These are phyloP conservation scores for Eristalinus sepulchralis DNA, from an alignment of 2,888 invertebrate genomes.

Conservation along the genomic window DNA sequence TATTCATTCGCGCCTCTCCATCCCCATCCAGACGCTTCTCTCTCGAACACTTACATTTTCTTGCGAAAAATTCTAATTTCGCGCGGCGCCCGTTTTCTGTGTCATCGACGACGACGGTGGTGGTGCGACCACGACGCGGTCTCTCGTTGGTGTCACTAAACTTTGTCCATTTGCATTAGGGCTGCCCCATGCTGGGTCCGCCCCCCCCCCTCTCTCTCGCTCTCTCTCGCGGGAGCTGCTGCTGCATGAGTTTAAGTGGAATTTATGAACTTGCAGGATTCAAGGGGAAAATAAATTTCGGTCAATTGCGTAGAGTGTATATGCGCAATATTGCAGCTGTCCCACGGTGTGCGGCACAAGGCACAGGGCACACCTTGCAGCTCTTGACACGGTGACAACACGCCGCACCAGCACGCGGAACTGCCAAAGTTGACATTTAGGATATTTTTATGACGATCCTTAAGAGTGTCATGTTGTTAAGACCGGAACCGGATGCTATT, in stretches of 20 bases:
- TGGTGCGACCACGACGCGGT: not conserved
- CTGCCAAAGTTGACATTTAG: slow-evolving; percentile 69
- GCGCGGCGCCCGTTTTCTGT: slow-evolving; percentile 39
- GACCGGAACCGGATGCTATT: slow-evolving; percentile 70
- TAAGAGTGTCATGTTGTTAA: slow-evolving; percentile 70
- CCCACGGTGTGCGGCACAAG: not conserved
- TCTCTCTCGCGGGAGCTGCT: slow-evolving; percentile 6
- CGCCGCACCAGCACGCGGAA: slow-evolving; percentile 8
- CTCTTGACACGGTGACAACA: not conserved
- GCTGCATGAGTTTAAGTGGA: slow-evolving; percentile 63
- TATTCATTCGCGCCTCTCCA: slow-evolving; percentile 37
- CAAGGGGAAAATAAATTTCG: slow-evolving; percentile 58
- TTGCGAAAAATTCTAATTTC: slow-evolving; percentile 56
- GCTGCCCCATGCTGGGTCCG: not conserved
- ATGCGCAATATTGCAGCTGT: slow-evolving; percentile 55
- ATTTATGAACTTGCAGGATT: slow-evolving; percentile 64
- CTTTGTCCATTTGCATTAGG: slow-evolving; percentile 60
- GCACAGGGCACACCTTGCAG: too few species aligned
- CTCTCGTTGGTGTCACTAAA: slow-evolving; percentile 62
- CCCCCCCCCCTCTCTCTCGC: not conserved
- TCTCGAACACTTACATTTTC: not conserved
- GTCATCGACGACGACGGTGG: slow-evolving; percentile 7
- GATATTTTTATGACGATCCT: slow-evolving; percentile 66
- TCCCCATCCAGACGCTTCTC: not conserved
- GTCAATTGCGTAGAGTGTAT: slow-evolving; percentile 58